Conservation (phyloP, 2,113 vertebrate species). For the Hemiprocne comata region DNA sequence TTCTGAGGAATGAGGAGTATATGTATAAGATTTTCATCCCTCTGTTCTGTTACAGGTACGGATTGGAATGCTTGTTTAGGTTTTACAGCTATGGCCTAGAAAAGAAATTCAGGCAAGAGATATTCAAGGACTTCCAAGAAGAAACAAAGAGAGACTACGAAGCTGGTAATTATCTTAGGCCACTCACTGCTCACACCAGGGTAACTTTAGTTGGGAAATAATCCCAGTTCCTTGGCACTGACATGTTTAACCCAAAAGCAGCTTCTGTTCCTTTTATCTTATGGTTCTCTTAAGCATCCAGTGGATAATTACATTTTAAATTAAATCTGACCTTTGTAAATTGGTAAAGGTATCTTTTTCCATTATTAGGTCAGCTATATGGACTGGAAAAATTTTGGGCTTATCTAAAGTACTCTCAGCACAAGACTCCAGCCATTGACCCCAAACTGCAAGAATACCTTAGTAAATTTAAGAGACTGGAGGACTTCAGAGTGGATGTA, state of each 20-base stretch:
- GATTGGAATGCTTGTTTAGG: constrained; percentile 96
- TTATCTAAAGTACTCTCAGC: constrained; percentile 91
- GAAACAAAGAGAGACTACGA: constrained; percentile 94
- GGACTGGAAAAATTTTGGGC: constrained; percentile 99
- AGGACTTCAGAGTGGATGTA: constrained; percentile 96
- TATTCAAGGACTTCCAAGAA: constrained; percentile 96
- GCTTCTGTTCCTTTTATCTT: neutral
- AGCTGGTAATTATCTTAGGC: constrained; percentile 83
- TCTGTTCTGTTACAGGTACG: constrained; percentile 82
- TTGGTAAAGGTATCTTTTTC: neutral
- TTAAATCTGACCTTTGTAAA: neutral
- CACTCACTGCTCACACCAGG: neutral
- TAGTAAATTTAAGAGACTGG: constrained; percentile 89
- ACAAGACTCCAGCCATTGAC: constrained; percentile 85
- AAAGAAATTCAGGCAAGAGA: constrained; percentile 91
- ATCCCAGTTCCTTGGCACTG: neutral
- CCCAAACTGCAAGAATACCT: constrained; percentile 90
- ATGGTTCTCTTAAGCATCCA: neutral
- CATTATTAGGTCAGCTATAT: constrained; percentile 89
- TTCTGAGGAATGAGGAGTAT: neutral
- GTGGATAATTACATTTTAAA: neutral
- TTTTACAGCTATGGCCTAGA: constrained; percentile 98
- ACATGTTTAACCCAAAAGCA: neutral
- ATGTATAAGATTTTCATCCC: neutral
- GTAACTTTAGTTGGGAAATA: neutral